These are phyloP conservation scores for Sarcophaga rosellei DNA, from an alignment of 2,888 invertebrate genomes.

Conservation along the genomic window DNA sequence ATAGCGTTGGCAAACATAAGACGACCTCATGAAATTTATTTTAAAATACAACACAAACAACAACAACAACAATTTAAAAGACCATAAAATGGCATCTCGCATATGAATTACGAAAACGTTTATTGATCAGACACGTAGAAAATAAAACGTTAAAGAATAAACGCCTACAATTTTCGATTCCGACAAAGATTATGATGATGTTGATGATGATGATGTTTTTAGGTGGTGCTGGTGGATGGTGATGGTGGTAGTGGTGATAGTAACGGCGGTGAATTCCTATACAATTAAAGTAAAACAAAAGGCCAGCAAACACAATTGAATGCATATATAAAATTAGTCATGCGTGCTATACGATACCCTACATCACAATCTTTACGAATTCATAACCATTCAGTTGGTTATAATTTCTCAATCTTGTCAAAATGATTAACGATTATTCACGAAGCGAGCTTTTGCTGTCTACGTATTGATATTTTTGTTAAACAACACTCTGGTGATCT, in stretches of 20 bases:
- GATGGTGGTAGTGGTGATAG: neutral
- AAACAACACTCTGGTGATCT: too few relatives aligned
- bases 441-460: too few relatives aligned
- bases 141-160: slow-evolving; percentile 19
- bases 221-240: slow-evolving; percentile 11
- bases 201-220: slow-evolving; percentile 21
- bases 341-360: too few relatives aligned
- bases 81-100: slow-evolving; percentile 45
- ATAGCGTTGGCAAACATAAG: neutral
- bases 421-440: too few relatives aligned
- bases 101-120: slow-evolving; percentile 15
- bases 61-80: slow-evolving; percentile 27
- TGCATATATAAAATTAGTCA: neutral
- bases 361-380: too few relatives aligned
- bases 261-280: slow-evolving; percentile 60
- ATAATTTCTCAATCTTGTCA: too few relatives aligned
- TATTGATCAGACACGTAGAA: slow-evolving; percentile 42
- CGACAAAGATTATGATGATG: slow-evolving; percentile 23
- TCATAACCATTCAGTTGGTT: too few relatives aligned
- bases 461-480: too few relatives aligned
- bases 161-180: slow-evolving; percentile 61
- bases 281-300: slow-evolving; percentile 49
- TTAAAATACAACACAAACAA: neutral
- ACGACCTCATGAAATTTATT: slow-evolving; percentile 47
- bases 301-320: slow-evolving; percentile 38